A percentile compares a stretch with the other conserved stretches of the same genome.
Evolutionary conservation across 2,113 vertebrate species (phyloP).

Genomic region (Ailuropoda melanoleuca): DNA sequence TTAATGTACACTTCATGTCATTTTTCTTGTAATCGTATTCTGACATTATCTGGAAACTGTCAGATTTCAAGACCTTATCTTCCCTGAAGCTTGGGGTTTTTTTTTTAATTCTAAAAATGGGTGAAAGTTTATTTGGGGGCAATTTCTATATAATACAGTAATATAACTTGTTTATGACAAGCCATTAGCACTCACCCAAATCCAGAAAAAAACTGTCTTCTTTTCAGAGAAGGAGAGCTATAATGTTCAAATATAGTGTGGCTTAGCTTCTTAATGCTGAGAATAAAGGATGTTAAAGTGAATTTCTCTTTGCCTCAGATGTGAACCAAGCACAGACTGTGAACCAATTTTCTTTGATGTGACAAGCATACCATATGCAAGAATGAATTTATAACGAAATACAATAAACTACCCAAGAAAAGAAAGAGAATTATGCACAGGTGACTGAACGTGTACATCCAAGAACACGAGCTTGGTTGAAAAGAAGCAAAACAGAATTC

Average conservation of each 20-base stretch:
- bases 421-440: not conserved
- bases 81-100: constrained; percentile 5
- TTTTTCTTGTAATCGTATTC: constrained; percentile 65
- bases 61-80: constrained; percentile 53
- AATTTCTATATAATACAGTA: not conserved
- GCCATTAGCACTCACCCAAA: not conserved
- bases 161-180: not conserved
- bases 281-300: not conserved
- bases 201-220: not conserved
- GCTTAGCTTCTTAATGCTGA: not conserved
- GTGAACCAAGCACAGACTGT: not conserved
- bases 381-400: constrained; percentile 9
- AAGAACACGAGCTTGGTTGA: not conserved
- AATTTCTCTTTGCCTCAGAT: not conserved
- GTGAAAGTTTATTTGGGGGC: constrained; percentile 38
- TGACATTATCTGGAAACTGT: constrained; percentile 51
- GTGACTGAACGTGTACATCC: not conserved
- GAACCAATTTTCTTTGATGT: constrained; percentile 14
- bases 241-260: not conserved
- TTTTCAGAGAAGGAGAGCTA: not conserved
- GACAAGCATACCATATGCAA: not conserved
- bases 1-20: constrained; percentile 53
- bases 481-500: not conserved
- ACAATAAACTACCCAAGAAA: constrained; percentile 7
- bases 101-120: not conserved